Conservation (phyloP, 2,888 invertebrate genomes). For the Diarsia dahlii region DNA sequence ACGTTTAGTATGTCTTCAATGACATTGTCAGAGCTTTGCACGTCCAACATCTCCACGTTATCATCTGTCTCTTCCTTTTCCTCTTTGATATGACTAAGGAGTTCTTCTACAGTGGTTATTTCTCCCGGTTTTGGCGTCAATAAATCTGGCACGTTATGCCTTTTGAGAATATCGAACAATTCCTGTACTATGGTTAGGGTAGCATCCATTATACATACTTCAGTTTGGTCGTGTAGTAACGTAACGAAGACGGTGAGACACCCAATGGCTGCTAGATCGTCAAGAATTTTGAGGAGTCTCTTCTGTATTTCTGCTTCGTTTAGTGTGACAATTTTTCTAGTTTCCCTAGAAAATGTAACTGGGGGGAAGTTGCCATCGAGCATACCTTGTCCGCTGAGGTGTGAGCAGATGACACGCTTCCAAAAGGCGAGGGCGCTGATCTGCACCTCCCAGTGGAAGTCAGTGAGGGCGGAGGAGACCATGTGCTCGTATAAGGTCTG, state of each 20-base stretch:
- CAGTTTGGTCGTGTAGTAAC: slow-evolving; percentile 93
- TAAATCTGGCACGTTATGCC: slow-evolving; percentile 88
- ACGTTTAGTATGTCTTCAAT: slow-evolving; percentile 92
- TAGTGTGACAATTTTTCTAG: slow-evolving; percentile 94
- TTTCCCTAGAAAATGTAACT: slow-evolving; percentile 95
- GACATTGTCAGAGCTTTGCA: slow-evolving; percentile 77
- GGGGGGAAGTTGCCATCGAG: slow-evolving; percentile 95
- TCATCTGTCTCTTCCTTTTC: slow-evolving; percentile 66
- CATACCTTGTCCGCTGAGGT: slow-evolving; percentile 95
- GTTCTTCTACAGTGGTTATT: slow-evolving; percentile 73
- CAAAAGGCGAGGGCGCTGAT: slow-evolving; percentile 93
- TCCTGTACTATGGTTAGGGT: slow-evolving; percentile 90
- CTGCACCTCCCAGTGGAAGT: slow-evolving; percentile 96
- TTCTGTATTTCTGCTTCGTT: slow-evolving; percentile 92
- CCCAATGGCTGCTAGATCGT: slow-evolving; percentile 92
- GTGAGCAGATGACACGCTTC: slow-evolving; percentile 92
- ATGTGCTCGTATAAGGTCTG: slow-evolving; percentile 92
- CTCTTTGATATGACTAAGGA: slow-evolving; percentile 73
- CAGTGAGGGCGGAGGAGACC: slow-evolving; percentile 92
- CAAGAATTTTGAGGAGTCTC: slow-evolving; percentile 92
- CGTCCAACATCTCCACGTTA: slow-evolving; percentile 67
- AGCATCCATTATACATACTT: slow-evolving; percentile 93
- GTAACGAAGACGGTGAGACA: slow-evolving; percentile 93
- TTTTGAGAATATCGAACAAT: slow-evolving; percentile 89
- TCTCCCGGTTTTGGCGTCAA: slow-evolving; percentile 75